Evolutionary conservation across 2,113 vertebrate species (phyloP).

Genomic region (Charadrius vociferus): DNA sequence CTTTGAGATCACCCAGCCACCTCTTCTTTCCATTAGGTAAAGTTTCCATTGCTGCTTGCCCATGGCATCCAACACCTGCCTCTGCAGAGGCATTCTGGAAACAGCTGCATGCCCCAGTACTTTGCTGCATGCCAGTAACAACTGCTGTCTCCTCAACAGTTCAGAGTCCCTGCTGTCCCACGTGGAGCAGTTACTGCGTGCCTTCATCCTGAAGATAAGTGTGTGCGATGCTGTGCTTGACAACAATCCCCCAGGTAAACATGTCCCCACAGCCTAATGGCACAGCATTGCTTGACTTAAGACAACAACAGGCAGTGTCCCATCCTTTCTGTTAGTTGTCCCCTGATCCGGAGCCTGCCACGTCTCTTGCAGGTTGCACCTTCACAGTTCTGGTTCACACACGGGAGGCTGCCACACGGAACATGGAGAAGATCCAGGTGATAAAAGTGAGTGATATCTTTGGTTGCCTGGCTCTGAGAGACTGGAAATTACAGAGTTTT

Average conservation of each 20-base stretch:
- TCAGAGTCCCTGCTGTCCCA: constrained; percentile 92
- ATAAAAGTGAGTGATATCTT: constrained; percentile 85
- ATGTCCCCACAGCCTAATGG: rapidly evolving
- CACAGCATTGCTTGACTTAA: neutral
- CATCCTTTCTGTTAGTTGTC: neutral
- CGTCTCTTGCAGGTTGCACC: constrained; percentile 84
- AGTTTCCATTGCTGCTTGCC: neutral
- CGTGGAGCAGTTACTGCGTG: constrained; percentile 93
- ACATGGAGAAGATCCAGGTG: constrained; percentile 99
- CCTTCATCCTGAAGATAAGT: constrained; percentile 97
- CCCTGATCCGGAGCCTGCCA: neutral
- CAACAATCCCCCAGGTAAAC: constrained; percentile 92
- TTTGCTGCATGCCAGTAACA: neutral
- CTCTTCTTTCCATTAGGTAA: constrained; percentile 92
- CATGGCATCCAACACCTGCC: neutral
- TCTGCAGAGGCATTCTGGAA: neutral
- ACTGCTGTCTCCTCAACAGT: constrained; percentile 64
- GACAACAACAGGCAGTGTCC: rapidly evolving
- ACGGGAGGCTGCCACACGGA: constrained; percentile 91
- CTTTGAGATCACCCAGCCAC: constrained; percentile 96
- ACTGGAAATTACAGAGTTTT: neutral
- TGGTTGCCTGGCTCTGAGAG: neutral
- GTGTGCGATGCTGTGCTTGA: constrained; percentile 96
- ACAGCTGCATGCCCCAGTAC: neutral
- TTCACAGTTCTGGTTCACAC: constrained; percentile 98